These are phyloP conservation scores for Sprattus sprattus DNA, from an alignment of 2,113 vertebrate species.

Conservation along the genomic window DNA sequence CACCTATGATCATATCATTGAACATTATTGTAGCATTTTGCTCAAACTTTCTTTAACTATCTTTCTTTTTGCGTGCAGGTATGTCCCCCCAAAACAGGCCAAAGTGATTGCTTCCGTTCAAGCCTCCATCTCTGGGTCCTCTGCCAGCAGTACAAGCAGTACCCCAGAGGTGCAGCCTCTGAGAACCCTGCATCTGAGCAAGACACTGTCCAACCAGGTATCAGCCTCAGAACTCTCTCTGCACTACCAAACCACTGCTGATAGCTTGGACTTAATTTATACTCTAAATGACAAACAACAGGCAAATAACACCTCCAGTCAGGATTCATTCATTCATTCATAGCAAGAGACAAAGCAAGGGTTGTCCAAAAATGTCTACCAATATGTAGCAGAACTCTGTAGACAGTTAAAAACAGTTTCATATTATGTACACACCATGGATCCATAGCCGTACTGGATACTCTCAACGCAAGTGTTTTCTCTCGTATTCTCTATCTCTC, in stretches of 20 bases:
- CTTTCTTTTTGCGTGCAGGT: slow-evolving; percentile 71
- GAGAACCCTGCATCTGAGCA: slow-evolving; percentile 90
- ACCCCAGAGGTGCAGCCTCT: slow-evolving; percentile 94
- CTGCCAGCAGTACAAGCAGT: slow-evolving; percentile 92
- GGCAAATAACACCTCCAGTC: no score
- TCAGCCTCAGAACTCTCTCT: slow-evolving; percentile 24
- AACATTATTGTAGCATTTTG: neutral
- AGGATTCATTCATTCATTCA: no score
- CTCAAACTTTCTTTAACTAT: neutral
- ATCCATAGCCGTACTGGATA: no score
- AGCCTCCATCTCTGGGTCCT: slow-evolving; percentile 90
- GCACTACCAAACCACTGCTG: neutral
- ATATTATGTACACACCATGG: no score
- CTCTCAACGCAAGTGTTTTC: neutral
- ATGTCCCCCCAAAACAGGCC: slow-evolving; percentile 93
- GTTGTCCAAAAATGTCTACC: no score
- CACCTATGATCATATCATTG: neutral
- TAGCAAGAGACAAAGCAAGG: no score
- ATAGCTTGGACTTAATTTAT: neutral
- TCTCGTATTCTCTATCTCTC: neutral
- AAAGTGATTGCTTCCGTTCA: slow-evolving; percentile 87
- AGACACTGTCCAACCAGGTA: slow-evolving; percentile 89
- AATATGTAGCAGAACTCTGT: neutral
- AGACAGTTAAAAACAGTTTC: no score
- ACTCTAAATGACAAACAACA: no score